Percentiles rank a stretch among this genome's conserved stretches.
Evolutionary conservation across 2,888 invertebrate species (phyloP).

Genomic region (Heliconius sara): DNA sequence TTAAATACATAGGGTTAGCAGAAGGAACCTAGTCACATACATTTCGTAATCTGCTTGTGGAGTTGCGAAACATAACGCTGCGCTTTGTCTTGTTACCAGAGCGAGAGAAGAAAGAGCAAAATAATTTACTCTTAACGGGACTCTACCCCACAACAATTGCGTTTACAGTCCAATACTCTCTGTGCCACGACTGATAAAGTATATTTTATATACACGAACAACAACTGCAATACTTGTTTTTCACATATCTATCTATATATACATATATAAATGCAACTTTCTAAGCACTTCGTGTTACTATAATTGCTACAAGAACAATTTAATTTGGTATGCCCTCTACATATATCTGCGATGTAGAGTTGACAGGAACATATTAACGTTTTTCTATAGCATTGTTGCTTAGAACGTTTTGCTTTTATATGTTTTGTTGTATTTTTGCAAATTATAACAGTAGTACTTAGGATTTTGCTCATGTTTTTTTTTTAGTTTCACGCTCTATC

Average conservation of each 20-base stretch:
- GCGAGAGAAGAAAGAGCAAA: too few relatives aligned
- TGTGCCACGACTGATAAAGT: neutral
- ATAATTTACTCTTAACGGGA: too few relatives aligned
- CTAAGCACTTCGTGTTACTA: slow-evolving; percentile 52
- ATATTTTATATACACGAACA: slow-evolving; percentile 11
- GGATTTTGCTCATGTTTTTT: too few relatives aligned
- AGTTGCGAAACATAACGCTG: too few relatives aligned
- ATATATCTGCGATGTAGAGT: slow-evolving; percentile 53
- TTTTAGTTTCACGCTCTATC: neutral
- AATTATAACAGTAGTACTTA: neutral
- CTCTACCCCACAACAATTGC: too few relatives aligned
- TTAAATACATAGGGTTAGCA: too few relatives aligned
- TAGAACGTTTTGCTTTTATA: slow-evolving; percentile 44
- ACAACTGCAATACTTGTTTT: slow-evolving; percentile 27
- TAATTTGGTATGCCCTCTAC: slow-evolving; percentile 62
- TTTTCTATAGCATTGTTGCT: slow-evolving; percentile 52
- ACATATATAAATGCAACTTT: slow-evolving; percentile 49
- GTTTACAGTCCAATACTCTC: neutral
- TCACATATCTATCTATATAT: slow-evolving; percentile 29
- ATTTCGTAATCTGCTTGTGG: too few relatives aligned
- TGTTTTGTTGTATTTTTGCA: neutral
- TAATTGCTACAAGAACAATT: slow-evolving; percentile 61
- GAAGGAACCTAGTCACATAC: too few relatives aligned
- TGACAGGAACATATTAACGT: slow-evolving; percentile 66
- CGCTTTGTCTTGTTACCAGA: too few relatives aligned